These are phyloP conservation scores for Gavia stellata DNA, from an alignment of 2,113 vertebrate species.

Conservation along the genomic window DNA sequence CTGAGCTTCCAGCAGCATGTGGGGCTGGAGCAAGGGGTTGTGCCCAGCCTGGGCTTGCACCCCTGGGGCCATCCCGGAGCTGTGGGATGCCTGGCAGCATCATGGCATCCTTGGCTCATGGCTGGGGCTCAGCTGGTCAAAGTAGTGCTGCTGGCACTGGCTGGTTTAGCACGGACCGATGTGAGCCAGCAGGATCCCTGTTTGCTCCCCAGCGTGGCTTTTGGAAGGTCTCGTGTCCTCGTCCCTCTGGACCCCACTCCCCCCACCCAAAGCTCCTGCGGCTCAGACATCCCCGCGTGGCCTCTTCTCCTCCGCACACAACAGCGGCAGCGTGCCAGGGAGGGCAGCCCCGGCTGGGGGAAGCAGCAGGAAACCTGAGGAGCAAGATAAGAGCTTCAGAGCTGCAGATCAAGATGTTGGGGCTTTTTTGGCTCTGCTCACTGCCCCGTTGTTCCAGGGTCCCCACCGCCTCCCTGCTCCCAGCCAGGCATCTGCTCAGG, in stretches of 20 bases:
- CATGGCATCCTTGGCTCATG: background rate
- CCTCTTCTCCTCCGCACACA: background rate
- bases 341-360: background rate
- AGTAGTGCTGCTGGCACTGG: background rate
- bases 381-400: background rate
- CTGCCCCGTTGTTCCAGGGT: fast-evolving
- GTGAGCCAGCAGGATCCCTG: background rate
- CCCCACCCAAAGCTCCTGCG: background rate
- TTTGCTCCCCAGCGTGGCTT: background rate
- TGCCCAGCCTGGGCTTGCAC: background rate
- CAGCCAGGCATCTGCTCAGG: background rate
- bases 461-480: background rate
- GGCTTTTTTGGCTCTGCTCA: background rate
- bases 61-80: background rate
- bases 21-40: fast-evolving
- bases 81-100: background rate
- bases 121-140: fast-evolving
- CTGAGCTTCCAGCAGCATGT: fast-evolving
- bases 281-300: background rate
- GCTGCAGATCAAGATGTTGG: background rate
- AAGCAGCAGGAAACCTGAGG: conserved; percentile 12
- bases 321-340: background rate
- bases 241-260: background rate
- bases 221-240: background rate
- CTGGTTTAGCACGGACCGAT: background rate